A percentile compares a stretch with the other conserved stretches of the same genome.
phyloP scores from a whole-genome alignment of 92 coral and sea anemone species.

The Phenganax marumi region DNA sequence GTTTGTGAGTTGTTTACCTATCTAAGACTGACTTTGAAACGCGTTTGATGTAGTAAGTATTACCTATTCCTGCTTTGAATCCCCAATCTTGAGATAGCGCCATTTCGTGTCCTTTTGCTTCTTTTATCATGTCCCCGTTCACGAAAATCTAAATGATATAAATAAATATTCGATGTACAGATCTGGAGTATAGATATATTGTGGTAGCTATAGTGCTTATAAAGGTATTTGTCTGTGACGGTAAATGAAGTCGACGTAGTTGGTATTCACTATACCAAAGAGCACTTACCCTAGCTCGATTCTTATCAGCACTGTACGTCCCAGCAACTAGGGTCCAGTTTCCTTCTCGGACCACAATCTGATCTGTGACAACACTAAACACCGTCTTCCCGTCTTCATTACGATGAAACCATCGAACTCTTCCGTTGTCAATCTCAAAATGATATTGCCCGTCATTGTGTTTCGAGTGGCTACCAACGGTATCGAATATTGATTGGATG shows the following conservation, averaged over 20 bases:
- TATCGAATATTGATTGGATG: constrained; percentile 93
- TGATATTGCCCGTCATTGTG: constrained; percentile 91
- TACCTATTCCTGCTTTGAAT: constrained; percentile 92
- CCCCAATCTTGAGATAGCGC: constrained; percentile 91
- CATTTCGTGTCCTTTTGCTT: constrained; percentile 63
- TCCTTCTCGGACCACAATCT: constrained; percentile 63
- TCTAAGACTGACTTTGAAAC: not conserved
- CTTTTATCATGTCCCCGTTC: constrained; percentile 82
- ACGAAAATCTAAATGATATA: constrained; percentile 65
- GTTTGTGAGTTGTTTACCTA: too few relatives aligned
- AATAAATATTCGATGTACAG: not conserved
- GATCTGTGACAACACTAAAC: constrained; percentile 75
- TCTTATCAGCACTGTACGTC: constrained; percentile 69
- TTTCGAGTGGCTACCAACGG: constrained; percentile 74
- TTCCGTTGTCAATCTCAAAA: constrained; percentile 81
- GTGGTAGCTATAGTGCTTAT: too few relatives aligned
- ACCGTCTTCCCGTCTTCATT: constrained; percentile 72
- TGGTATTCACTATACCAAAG: not conserved
- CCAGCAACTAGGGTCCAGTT: constrained; percentile 80
- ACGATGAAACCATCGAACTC: constrained; percentile 98
- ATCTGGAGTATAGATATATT: too few relatives aligned
- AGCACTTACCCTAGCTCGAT: constrained; percentile 80
- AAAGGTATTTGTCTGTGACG: too few relatives aligned
- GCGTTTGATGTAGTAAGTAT: not conserved
- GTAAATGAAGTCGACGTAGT: not conserved